Conservation (phyloP, 2,888 invertebrate species). For the Aphrophora alni region DNA sequence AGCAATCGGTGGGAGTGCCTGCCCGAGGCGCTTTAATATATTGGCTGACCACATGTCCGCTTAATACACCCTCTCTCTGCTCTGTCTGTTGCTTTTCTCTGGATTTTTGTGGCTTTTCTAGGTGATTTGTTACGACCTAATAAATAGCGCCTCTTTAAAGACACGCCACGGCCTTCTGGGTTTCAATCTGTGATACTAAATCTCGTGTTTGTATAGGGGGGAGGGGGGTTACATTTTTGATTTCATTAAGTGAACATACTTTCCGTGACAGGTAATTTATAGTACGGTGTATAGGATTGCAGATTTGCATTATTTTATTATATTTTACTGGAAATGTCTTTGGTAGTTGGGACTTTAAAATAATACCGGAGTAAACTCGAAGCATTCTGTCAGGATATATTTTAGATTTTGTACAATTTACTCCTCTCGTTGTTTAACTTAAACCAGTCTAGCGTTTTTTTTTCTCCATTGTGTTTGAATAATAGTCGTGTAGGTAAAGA, state of each 20-base stretch:
- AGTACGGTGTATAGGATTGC: not conserved
- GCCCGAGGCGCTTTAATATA: no score
- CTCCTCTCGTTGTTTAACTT: no score
- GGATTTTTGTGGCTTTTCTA: not conserved
- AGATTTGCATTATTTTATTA: not conserved
- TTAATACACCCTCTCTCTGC: not conserved
- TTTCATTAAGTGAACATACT: slow-evolving; percentile 6
- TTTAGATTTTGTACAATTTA: no score
- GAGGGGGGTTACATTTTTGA: no score
- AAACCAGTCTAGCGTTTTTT: no score
- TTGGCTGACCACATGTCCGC: not conserved
- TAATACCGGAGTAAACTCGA: no score
- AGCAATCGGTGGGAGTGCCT: not conserved
- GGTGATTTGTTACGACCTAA: not conserved
- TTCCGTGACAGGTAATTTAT: not conserved
- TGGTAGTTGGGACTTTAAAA: not conserved
- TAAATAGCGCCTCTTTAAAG: not conserved
- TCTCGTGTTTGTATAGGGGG: not conserved
- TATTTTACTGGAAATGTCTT: not conserved
- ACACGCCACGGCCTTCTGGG: not conserved
- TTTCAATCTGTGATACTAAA: not conserved
- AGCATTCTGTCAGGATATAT: no score
- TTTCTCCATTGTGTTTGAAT: no score
- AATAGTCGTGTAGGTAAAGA: no score
- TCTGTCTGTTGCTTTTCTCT: not conserved